Conservation (phyloP, 2,113 vertebrate species). For the Eulemur rufifrons region DNA sequence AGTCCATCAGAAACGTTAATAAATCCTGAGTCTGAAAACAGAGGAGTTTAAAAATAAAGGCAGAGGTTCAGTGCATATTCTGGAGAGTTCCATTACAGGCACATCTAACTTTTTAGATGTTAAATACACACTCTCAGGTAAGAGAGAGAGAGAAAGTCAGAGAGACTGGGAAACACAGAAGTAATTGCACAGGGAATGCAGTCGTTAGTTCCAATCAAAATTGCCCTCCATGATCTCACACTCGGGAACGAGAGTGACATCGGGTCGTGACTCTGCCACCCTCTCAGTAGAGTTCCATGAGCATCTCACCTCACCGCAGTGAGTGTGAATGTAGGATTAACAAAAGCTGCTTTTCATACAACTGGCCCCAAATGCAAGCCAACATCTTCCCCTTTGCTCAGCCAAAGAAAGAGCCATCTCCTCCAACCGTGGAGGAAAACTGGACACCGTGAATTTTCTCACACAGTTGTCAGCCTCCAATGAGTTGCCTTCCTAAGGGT, state of each 20-base stretch:
- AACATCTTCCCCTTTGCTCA: neutral
- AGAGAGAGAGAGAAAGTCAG: neutral
- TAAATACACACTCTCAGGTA: neutral
- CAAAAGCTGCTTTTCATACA: neutral
- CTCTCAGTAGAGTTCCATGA: neutral
- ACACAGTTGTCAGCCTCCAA: neutral
- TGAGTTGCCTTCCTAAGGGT: neutral
- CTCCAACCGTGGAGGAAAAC: neutral
- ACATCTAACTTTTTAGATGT: neutral
- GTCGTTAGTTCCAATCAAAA: neutral
- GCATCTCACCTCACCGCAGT: too few species aligned
- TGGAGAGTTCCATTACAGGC: neutral
- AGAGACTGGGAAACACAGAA: neutral
- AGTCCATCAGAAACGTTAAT: conserved; percentile 36
- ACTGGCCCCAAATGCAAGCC: neutral
- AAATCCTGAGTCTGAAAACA: conserved; percentile 41
- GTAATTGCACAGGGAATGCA: neutral
- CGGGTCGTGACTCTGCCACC: accelerated
- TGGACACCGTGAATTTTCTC: neutral
- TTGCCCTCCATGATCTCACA: accelerated
- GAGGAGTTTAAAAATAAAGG: conserved; percentile 46
- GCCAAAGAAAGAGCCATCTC: neutral
- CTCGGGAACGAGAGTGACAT: neutral
- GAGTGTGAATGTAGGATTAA: neutral
- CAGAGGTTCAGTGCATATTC: neutral